Evolutionary conservation across 2,797 vertebrate genomes (phyloP), one percentile per base, ranked within the genome.

Genomic region (Streptopelia turtur): DNA sequence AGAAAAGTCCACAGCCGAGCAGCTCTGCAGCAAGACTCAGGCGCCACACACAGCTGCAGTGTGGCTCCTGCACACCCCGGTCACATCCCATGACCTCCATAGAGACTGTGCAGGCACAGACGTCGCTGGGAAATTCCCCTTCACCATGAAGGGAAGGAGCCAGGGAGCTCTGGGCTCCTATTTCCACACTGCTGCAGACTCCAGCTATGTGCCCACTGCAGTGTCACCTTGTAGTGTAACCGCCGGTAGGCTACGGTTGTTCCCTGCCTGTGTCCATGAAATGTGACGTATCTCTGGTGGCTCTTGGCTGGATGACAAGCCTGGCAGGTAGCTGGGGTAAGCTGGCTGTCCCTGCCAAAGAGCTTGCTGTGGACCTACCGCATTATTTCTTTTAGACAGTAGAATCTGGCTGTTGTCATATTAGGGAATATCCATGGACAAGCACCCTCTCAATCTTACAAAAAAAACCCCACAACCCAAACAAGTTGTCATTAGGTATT

Each of bases 201-300:
- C 50, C 16, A 64, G 25, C 49, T 52, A 10, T 0, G 1, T 30
- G n/a, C 23, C 31, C 12, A 10, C 41, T 28, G 3, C 23, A 63
- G n/a, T 25, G 23, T 49, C 13, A 16, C 20, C n/a, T 17, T 63
- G 35, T 37, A 45, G 33, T 6, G 25, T 57, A 55, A 70, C 8
- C 14, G 7, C 20, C 11, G 12, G 18, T 25, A 66, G 41, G 57
- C 27, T 79, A 5, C 0, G 0, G 5, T 8, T 79, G 12, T 47
- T 75, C 49, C 30, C 70, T 75, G 27, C 53, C 55, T 37, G 11
- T 13, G 31, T 41, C 21, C 28, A 64, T 77, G 9, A 45, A 49
- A 47, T 33, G 37, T 25, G 25, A 41, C 2, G 2, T 37, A 11
- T 53, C 31, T 41, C 39, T 64, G 27, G 35, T 31, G 21, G 24